Evolutionary conservation across 2,797 vertebrate genomes (phyloP).

Genomic region (Xiphorhynchus erythropygius): DNA sequence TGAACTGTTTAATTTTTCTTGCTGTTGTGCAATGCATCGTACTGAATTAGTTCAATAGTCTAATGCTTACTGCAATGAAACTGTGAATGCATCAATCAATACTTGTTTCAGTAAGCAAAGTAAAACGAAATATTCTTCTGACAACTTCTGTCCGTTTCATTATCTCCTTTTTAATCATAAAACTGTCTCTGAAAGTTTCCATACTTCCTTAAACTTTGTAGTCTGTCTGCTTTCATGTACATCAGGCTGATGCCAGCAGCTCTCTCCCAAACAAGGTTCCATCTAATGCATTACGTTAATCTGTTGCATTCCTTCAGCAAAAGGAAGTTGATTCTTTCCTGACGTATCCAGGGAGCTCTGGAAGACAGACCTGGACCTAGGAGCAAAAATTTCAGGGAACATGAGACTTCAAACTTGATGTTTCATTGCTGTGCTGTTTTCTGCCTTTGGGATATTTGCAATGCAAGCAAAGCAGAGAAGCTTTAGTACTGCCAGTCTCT

Average conservation of each 20-base stretch:
- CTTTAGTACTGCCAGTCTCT: neutral
- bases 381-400: neutral
- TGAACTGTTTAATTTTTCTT: constrained; percentile 29
- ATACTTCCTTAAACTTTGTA: constrained; percentile 7
- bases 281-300: neutral
- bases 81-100: constrained; percentile 32
- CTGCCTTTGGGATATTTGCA: neutral
- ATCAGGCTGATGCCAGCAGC: constrained; percentile 26
- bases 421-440: neutral
- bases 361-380: neutral
- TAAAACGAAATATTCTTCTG: constrained; percentile 35
- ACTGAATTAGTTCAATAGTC: neutral
- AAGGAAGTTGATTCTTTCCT: neutral
- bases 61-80: neutral
- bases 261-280: neutral
- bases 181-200: constrained; percentile 17
- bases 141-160: constrained; percentile 33
- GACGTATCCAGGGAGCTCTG: neutral
- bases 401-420: neutral
- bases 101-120: neutral
- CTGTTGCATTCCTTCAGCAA: neutral
- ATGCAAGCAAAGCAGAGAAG: neutral
- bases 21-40: constrained; percentile 4
- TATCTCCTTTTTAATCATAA: neutral
- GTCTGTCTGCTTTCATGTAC: constrained; percentile 13